Evolutionary conservation across 2,888 invertebrate species (phyloP).

Genomic region (Nebria salina): DNA sequence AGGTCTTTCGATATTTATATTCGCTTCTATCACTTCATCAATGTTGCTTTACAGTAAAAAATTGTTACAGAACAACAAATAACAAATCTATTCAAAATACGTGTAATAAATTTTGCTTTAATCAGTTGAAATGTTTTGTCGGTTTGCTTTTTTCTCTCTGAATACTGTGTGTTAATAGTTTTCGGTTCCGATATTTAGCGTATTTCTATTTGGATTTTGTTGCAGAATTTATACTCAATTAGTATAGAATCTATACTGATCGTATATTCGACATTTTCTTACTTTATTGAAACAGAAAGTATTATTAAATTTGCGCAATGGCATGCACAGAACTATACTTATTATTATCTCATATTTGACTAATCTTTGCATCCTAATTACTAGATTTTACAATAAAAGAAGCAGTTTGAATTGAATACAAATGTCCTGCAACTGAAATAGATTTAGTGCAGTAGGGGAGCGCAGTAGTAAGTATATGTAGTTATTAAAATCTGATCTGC

Average conservation of each 20-base stretch:
- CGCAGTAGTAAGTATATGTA: background rate
- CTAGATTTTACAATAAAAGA: background rate
- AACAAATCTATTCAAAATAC: background rate
- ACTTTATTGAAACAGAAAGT: no score
- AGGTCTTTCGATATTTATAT: slow-evolving; percentile 40
- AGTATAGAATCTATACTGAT: no score
- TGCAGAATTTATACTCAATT: no score
- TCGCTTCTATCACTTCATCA: slow-evolving; percentile 10
- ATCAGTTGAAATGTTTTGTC: background rate
- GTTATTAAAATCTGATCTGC: slow-evolving; percentile 3
- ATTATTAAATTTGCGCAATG: no score
- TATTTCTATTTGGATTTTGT: no score
- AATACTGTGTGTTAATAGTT: background rate
- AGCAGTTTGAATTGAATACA: background rate
- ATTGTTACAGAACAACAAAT: background rate
- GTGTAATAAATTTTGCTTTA: background rate
- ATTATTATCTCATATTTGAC: no score
- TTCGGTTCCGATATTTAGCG: background rate
- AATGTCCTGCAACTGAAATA: background rate
- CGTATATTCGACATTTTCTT: no score
- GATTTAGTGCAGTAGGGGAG: background rate
- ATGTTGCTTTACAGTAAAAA: background rate
- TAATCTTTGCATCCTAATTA: no score
- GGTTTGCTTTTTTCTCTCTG: background rate
- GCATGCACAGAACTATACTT: no score